Base-by-base conservation (phyloP, 2,888 invertebrate genomes). In the Sminthurinus aureus region DNA sequence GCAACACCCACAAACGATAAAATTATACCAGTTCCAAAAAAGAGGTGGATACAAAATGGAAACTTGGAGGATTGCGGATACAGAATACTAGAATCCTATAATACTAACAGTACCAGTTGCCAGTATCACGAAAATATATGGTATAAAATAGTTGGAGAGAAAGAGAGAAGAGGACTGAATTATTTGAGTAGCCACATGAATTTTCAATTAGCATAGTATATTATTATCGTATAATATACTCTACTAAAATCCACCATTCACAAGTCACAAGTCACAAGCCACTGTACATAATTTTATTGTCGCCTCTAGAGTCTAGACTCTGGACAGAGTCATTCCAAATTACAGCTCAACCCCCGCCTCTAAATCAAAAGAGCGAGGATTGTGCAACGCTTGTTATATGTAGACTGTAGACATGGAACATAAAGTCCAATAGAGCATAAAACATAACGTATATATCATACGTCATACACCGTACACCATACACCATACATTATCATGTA, bases 191-290 rank as follows among this genome's bases (percentile, higher is more conserved):
- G 71, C 26, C 71, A 71, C 71, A 71, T 71, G 26, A 71, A 71
- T 71, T 71, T 71, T 71, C 71, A 71, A 71, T 71, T 71, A 71
- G 71, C 24, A 38, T 38, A 38, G 38, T 38, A 38, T 38, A 38
- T 38, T 38, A 38, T 38, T 38, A 38, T 38, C 6, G 38, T 38
- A 38, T 6, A 38, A n/a, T n/a, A 71, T 0, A 71, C 26, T 71
- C 15, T 9, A 20, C 26, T 24, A 26, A 26, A 22, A 20, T 24
- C 26, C 24, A 24, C 71, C 26, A 0, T 71, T 2, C 15, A n/a
- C n/a, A n/a, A n/a, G n/a, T n/a, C n/a, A n/a, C n/a, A n/a, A n/a
- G n/a, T n/a, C n/a, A n/a, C n/a, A n/a, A n/a, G n/a, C n/a, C n/a
- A 24, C 22, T 26, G 24, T 71, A 38, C 20, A 38, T 38, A 38